A percentile compares a stretch with the other conserved stretches of the same genome.
Conservation (phyloP, 2,113 vertebrate species). For the Passerina amoena region DNA sequence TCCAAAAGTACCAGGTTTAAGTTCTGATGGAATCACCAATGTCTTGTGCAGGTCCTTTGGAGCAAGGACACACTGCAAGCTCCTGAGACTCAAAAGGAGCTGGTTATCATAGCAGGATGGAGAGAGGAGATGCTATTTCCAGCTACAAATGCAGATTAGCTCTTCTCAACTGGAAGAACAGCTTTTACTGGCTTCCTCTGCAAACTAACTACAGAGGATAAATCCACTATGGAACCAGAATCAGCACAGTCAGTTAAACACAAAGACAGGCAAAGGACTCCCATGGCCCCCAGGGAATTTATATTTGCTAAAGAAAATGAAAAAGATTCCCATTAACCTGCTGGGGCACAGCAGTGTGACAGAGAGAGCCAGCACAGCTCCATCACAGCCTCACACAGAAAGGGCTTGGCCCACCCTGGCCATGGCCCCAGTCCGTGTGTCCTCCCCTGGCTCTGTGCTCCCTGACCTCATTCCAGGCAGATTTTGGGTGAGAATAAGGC, state of each 20-base stretch:
- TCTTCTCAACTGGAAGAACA: not conserved
- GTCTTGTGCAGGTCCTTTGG: not conserved
- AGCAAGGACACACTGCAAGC: not conserved
- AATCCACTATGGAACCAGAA: not conserved
- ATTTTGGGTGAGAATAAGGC: not conserved
- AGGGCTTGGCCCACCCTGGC: not conserved
- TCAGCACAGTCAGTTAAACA: not conserved
- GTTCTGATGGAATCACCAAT: not conserved
- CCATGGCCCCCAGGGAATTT: rapidly evolving
- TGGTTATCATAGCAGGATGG: not conserved
- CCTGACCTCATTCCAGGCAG: not conserved
- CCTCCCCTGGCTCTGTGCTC: not conserved
- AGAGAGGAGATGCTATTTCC: not conserved
- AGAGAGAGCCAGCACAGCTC: not conserved
- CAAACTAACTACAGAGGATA: not conserved
- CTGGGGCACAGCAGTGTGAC: not conserved
- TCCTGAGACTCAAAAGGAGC: not conserved
- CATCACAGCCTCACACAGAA: not conserved
- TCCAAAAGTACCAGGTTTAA: not conserved
- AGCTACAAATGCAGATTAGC: not conserved
- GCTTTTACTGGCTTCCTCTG: not conserved
- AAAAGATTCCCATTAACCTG: not conserved
- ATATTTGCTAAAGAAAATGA: not conserved
- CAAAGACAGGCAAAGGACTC: not conserved
- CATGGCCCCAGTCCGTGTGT: rapidly evolving